Evolutionary conservation across 2,888 invertebrate genomes (phyloP), one percentile per base, ranked within the genome.

Genomic region (Aphrophora alni): DNA sequence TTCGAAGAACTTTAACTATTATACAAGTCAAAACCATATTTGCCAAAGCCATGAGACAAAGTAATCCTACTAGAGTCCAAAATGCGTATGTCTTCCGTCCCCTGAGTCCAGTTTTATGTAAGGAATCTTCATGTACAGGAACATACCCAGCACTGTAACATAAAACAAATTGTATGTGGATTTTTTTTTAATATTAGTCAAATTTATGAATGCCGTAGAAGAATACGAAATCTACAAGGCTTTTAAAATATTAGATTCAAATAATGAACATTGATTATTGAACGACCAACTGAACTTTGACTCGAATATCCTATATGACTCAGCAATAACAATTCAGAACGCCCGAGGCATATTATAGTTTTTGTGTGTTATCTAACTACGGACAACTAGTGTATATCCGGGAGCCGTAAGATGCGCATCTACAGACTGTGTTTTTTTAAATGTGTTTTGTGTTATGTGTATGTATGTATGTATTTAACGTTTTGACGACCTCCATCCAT

Each of bases 21-120:
- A 94, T 94, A 68, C 96, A 91, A 0, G 96, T 97, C 1, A 97
- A 88, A 59, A 95, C 89, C 76, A 96, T 90, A 89, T 97, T 96
- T 14, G 95, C 95, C 59, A 90, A 86, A 0, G 95, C 95, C 25
- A 97, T 88, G 8, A 95, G 88, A 78, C 95, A 91, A 8, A 95
- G 88, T 51, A 95, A 88, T 72, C 91, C 90, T 38, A 95, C 93
- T 14, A 96, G 89, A 0, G 93, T 93, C 96, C 96, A 96, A 86
- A 97, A 88, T 25, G 87, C 88, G 75, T 88, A 88, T 12, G 84
- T 84, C 79, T 85, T 84, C n/a, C 81, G 79, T 8, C 83, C 83
- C 38, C 82, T 75, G 17, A 83, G 68, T 8, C 82, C 83, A 25
- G 82, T 82, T 69, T 80, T 82, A 68, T 82, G 83, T 14, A 82